Evolutionary conservation across 2,113 vertebrate species (phyloP), one percentile per base, ranked within the genome.

Genomic region (Perca flavescens): DNA sequence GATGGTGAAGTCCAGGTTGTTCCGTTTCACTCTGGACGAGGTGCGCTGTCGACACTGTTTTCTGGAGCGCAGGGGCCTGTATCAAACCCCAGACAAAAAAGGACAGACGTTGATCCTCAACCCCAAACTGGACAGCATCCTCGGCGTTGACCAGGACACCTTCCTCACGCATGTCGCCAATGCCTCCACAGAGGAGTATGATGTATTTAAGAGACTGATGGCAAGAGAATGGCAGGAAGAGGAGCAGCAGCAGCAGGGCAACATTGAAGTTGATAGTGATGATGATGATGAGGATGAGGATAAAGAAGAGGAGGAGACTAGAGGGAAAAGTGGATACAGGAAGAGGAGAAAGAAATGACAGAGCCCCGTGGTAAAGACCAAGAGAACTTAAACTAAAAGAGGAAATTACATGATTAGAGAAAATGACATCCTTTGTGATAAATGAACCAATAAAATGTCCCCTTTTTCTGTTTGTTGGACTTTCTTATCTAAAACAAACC

Each of bases 1-100:
- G 47, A 96, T 99, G 82, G 92, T 97, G 69, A 96, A 92, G 81
- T 93, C 93, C 7, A 91, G 86, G 9, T 84, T 97, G 6, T 97
- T 99, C 76, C 91, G 86, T 50, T 86, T 81, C 74, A 56, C 95
- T 1, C 64, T 98, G n/a, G 86, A 90, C 0, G 96, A 97, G 85
- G 90, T 97, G 47, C 94, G 94, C 62, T 94, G 92, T 89, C 95
- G 98, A 4, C 96, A 98, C 71, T 53, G 89, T 66, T 99, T 97
- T 90, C 88, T 99, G 77, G 98, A 99, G 93, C 96, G 97, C 0
- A 94, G 97, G 0, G 98, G 98, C 15, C 88, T 95, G 16, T 99
- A 97, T 83, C 95, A 96, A 63, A 98, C 97, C 3, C 98, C 98
- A 0, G 89, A 96, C 90, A 99, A 97, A 88, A 97, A 98, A 64